A percentile compares a stretch with the other conserved stretches of the same genome.
Evolutionary conservation across 2,888 invertebrate genomes (phyloP).

Genomic region (Labia minor): DNA sequence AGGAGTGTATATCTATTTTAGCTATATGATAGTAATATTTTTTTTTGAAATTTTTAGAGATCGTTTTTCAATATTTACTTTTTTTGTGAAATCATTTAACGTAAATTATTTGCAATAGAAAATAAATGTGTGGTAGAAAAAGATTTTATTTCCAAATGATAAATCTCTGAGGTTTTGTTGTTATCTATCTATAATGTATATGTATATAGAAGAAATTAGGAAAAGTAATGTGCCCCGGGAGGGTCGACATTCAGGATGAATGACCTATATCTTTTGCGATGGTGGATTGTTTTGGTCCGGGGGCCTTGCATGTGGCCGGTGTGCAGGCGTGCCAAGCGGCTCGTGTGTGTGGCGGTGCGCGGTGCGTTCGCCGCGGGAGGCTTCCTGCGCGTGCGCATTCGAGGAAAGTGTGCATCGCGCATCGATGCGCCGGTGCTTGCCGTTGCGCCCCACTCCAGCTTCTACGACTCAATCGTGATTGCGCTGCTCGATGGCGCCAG

Average conservation of each 20-base stretch:
- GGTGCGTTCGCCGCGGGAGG: slow-evolving; percentile 69
- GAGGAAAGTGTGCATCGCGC: slow-evolving; percentile 51
- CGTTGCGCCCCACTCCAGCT: slow-evolving; percentile 76
- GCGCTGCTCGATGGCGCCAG: slow-evolving; percentile 74
- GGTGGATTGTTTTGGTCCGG: not conserved
- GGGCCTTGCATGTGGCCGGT: slow-evolving; percentile 33
- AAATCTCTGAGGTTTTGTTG: not conserved
- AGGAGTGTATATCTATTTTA: too few species aligned
- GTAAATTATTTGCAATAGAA: not conserved
- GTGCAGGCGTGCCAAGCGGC: slow-evolving; percentile 50
- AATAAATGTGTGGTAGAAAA: not conserved
- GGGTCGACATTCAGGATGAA: not conserved
- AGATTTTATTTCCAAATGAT: not conserved
- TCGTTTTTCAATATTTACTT: too few species aligned
- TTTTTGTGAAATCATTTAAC: too few species aligned
- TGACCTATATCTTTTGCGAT: not conserved
- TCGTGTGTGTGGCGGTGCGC: slow-evolving; percentile 58
- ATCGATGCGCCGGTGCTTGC: slow-evolving; percentile 43
- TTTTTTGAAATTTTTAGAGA: too few species aligned
- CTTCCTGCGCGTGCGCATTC: slow-evolving; percentile 65
- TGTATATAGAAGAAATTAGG: not conserved
- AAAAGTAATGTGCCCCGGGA: not conserved
- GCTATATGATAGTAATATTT: too few species aligned
- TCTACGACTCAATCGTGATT: slow-evolving; percentile 78
- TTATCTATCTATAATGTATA: too few species aligned